Percentiles rank a stretch among this genome's conserved stretches.
phyloP scores from a whole-genome alignment of 2,113 vertebrate genomes.

The Potamarius usumacintae region DNA sequence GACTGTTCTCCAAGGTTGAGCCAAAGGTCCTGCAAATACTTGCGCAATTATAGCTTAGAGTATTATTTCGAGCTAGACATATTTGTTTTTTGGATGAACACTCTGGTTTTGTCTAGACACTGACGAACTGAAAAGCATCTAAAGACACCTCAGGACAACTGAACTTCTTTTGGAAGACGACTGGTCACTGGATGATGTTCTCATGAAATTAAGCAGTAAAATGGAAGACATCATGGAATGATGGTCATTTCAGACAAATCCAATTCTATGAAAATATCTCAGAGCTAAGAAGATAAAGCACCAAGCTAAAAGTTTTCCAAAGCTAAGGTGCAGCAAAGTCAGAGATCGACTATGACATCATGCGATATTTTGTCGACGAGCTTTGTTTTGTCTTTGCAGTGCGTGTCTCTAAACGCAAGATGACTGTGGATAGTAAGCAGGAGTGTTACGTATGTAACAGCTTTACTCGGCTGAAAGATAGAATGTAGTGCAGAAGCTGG shows the following conservation, averaged over 20 bases:
- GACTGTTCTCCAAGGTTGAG: background rate
- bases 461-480: background rate
- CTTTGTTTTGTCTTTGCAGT: background rate
- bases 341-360: background rate
- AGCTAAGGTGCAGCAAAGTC: background rate
- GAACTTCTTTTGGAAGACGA: background rate
- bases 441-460: background rate
- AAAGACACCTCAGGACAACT: background rate
- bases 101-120: background rate
- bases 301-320: background rate
- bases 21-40: background rate
- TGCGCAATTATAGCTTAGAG: background rate
- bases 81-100: background rate
- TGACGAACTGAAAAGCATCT: background rate
- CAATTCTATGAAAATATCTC: background rate
- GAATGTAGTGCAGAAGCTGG: background rate
- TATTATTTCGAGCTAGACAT: background rate
- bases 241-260: background rate
- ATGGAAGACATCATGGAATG: background rate
- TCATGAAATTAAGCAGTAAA: background rate
- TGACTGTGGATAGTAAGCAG: background rate
- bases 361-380: background rate
- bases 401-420: background rate
- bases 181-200: background rate
- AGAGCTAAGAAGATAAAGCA: background rate